phyloP scores from a whole-genome alignment of 2,888 invertebrate genomes.

The Pristionchus japonicus region DNA sequence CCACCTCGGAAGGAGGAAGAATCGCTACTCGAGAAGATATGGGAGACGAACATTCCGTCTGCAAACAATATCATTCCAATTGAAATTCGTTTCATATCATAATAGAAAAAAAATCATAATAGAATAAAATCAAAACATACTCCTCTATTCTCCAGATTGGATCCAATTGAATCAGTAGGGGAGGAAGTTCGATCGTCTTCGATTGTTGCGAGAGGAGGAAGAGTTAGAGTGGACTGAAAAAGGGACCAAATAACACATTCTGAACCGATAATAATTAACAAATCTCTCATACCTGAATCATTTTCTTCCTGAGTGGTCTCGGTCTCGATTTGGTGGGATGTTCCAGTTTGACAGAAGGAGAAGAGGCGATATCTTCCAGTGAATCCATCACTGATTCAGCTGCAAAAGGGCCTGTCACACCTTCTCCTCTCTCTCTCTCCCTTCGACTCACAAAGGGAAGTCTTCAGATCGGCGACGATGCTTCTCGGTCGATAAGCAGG shows the following conservation, averaged over 20 bases:
- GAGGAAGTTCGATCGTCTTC: conserved; percentile 43
- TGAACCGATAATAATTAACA: too few relatives aligned
- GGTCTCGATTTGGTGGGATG: conserved; percentile 63
- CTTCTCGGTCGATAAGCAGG: conserved; percentile 40
- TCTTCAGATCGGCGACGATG: conserved; percentile 42
- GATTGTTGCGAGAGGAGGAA: neutral
- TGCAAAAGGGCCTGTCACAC: neutral
- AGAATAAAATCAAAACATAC: neutral
- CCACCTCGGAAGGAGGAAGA: conserved; percentile 2
- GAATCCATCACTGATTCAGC: conserved; percentile 15
- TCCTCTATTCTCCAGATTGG: conserved; percentile 14
- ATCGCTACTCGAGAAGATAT: neutral
- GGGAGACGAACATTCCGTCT: neutral
- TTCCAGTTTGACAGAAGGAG: conserved; percentile 56
- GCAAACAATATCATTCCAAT: neutral
- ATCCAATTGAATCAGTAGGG: conserved; percentile 31
- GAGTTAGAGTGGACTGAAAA: neutral
- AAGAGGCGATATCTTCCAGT: conserved; percentile 49
- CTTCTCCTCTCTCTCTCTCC: too few relatives aligned
- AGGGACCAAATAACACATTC: too few relatives aligned
- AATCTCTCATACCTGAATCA: conserved; percentile 3
- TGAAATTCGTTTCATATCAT: too few relatives aligned
- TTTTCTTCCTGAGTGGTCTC: conserved; percentile 40
- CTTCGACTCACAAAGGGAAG: neutral
- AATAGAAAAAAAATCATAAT: too few relatives aligned